Conservation (phyloP, 2,113 vertebrate species). For the Oryzias celebensis region DNA sequence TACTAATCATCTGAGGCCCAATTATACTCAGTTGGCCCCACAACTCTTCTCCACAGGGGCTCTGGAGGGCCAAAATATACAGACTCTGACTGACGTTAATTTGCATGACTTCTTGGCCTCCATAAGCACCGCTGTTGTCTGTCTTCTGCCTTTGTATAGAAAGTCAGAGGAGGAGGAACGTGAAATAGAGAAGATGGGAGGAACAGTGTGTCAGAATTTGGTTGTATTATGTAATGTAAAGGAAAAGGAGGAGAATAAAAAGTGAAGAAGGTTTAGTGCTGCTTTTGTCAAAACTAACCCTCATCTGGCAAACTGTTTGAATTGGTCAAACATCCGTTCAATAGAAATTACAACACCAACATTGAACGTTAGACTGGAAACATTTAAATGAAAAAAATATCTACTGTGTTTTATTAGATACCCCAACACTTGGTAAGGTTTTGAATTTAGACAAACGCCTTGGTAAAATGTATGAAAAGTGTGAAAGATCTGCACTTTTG, state of each 20-base stretch:
- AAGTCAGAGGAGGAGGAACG: constrained; percentile 23
- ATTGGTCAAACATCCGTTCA: constrained; percentile 15
- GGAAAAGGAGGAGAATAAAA: constrained; percentile 22
- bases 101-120: constrained; percentile 80
- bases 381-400: no score
- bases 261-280: constrained; percentile 33
- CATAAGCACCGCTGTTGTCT: constrained; percentile 74
- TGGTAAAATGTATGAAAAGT: no score
- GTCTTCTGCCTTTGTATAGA: constrained; percentile 54
- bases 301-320: constrained; percentile 20
- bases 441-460: no score
- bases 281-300: constrained; percentile 33
- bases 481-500: no score
- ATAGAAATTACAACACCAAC: constrained; percentile 4
- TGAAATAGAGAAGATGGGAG: constrained; percentile 11
- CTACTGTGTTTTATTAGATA: no score
- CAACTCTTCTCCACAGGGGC: constrained; percentile 62
- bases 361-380: no score
- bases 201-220: constrained; percentile 42
- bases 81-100: constrained; percentile 82
- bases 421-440: no score
- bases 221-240: constrained; percentile 63
- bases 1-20: constrained; percentile 72
- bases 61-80: constrained; percentile 71
- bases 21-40: constrained; percentile 72